These are phyloP conservation scores for Stigmatopora argus DNA, from an alignment of 2,113 vertebrate species.

Conservation along the genomic window DNA sequence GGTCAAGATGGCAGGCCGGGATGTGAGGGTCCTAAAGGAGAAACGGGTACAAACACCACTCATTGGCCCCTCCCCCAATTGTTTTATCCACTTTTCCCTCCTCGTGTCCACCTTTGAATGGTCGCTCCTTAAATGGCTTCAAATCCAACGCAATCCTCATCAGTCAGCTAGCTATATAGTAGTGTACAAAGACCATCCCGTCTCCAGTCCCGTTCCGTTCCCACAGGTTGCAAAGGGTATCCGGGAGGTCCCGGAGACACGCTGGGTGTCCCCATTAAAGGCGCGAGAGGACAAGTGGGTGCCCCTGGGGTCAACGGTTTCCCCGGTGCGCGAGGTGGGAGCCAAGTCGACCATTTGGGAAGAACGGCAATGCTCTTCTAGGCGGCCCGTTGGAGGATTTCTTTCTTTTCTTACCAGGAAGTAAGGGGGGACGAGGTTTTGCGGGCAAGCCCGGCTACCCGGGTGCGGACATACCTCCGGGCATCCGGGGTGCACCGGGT, in stretches of 20 bases:
- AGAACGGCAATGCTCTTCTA: background rate
- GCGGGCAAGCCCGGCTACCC: slow-evolving; percentile 40
- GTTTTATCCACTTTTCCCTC: no score
- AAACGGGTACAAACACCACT: slow-evolving; percentile 54
- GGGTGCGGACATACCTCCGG: slow-evolving; percentile 10
- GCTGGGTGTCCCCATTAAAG: slow-evolving; percentile 34
- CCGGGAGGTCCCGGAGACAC: slow-evolving; percentile 39
- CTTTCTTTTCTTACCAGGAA: slow-evolving; percentile 44
- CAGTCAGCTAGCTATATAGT: no score
- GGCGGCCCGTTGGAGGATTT: no score
- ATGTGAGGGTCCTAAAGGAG: slow-evolving; percentile 53
- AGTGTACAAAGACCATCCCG: no score
- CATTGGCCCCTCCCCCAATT: no score
- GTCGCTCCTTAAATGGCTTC: no score
- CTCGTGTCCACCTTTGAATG: no score
- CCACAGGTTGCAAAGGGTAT: slow-evolving; percentile 51
- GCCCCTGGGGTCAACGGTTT: slow-evolving; percentile 31
- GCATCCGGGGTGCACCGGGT: slow-evolving; percentile 47
- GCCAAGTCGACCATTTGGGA: background rate
- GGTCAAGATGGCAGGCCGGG: slow-evolving; percentile 58
- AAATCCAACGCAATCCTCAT: background rate
- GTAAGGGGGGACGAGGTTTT: slow-evolving; percentile 48
- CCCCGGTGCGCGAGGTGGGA: slow-evolving; percentile 60
- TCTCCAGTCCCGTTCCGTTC: background rate
- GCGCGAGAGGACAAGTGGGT: slow-evolving; percentile 39